These are phyloP conservation scores for Orestias chungarensis DNA, from an alignment of 2,797 vertebrate species.

Conservation along the genomic window DNA sequence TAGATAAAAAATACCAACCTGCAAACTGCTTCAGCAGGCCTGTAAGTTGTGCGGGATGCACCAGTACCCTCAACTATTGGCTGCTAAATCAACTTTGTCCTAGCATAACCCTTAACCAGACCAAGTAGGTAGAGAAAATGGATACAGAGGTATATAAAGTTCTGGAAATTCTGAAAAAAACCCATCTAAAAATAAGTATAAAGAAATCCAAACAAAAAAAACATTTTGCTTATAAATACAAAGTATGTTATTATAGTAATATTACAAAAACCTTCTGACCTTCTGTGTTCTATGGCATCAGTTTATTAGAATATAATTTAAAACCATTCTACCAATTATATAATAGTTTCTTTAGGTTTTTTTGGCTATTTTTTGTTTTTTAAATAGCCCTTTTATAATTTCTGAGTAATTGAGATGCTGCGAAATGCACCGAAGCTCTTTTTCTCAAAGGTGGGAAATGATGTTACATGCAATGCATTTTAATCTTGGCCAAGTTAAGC, in stretches of 20 bases:
- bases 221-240: slow-evolving; percentile 20
- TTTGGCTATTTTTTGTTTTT: background rate
- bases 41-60: background rate
- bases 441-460: background rate
- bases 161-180: slow-evolving; percentile 21
- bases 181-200: slow-evolving; percentile 6
- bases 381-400: no score
- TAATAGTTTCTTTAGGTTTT: background rate
- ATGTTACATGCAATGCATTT: slow-evolving; percentile 7
- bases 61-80: background rate
- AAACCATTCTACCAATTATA: slow-evolving; percentile 28
- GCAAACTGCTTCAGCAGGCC: background rate
- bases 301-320: slow-evolving; percentile 31
- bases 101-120: background rate
- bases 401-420: slow-evolving; percentile 26
- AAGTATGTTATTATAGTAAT: slow-evolving; percentile 45
- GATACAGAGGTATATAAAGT: background rate
- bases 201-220: slow-evolving; percentile 14
- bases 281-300: slow-evolving; percentile 37
- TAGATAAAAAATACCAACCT: background rate
- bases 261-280: slow-evolving; percentile 20
- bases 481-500: slow-evolving; percentile 3
- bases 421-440: background rate
- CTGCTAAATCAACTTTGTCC: background rate
- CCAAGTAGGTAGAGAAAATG: background rate